Conservation (phyloP, 2,797 vertebrate species). For the Chloroceryle inda region DNA sequence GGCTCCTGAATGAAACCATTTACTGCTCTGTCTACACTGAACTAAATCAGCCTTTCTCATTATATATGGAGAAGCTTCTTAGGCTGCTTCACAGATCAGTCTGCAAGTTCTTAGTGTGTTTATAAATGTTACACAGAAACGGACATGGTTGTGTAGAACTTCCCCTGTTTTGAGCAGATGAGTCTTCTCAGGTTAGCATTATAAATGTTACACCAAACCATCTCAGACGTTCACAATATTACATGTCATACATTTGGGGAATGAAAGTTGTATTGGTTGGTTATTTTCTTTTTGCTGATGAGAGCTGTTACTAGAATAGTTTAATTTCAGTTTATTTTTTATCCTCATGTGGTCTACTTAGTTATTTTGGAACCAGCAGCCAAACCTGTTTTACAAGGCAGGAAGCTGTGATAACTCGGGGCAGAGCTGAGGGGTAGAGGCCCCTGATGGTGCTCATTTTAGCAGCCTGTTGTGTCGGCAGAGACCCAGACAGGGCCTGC, state of each 20-base stretch:
- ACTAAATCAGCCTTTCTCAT: neutral
- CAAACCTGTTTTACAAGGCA: neutral
- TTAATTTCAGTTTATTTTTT: neutral
- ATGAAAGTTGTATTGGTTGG: neutral
- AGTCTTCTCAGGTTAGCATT: neutral
- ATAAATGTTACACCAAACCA: neutral
- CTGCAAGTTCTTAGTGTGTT: neutral
- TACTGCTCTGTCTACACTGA: neutral
- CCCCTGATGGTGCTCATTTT: rapidly evolving
- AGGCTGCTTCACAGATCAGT: neutral
- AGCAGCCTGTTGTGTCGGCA: neutral
- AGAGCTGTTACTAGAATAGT: neutral
- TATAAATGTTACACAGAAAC: neutral
- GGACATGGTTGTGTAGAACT: neutral
- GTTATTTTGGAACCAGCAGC: neutral
- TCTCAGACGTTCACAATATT: neutral
- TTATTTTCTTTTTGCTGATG: too few species aligned
- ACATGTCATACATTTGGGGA: neutral
- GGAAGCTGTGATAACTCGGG: neutral
- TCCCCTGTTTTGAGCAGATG: neutral
- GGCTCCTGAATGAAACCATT: neutral
- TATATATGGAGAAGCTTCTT: neutral
- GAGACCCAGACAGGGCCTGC: too few species aligned
- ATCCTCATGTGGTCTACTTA: neutral
- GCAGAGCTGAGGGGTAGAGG: neutral